These are phyloP conservation scores for Archaeoteleia sp. DNA, from an alignment of 2,888 invertebrate species.

Conservation along the genomic window DNA sequence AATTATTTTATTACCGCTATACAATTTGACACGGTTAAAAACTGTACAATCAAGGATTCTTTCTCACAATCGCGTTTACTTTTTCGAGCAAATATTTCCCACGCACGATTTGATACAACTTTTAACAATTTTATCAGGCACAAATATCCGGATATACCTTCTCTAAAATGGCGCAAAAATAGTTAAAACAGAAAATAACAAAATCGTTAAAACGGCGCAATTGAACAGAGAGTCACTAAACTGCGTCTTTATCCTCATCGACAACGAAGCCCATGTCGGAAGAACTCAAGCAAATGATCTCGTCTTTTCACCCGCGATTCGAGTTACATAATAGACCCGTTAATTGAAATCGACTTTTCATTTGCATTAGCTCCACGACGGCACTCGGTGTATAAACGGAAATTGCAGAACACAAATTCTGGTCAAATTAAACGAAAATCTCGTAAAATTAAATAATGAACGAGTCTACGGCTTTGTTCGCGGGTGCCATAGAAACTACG, in stretches of 20 bases:
- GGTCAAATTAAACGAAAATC: slow-evolving; percentile 36
- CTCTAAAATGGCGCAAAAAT: background rate
- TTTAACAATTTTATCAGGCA: no score
- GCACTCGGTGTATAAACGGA: slow-evolving; percentile 27
- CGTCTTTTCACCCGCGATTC: slow-evolving; percentile 50
- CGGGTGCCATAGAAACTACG: background rate
- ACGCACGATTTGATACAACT: no score
- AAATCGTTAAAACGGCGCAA: slow-evolving; percentile 35
- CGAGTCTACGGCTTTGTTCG: slow-evolving; percentile 8
- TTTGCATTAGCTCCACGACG: slow-evolving; percentile 40
- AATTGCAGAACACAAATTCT: slow-evolving; percentile 46
- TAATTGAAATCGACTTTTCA: slow-evolving; percentile 54
- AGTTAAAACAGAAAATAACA: slow-evolving; percentile 10
- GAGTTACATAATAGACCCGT: slow-evolving; percentile 49
- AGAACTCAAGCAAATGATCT: slow-evolving; percentile 49
- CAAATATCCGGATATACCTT: no score
- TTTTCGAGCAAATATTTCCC: no score
- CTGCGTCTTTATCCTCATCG: slow-evolving; percentile 44
- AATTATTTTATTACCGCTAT: no score
- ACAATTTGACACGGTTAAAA: no score
- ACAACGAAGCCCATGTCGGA: slow-evolving; percentile 40
- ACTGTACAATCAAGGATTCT: no score
- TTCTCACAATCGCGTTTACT: no score
- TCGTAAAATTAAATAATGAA: slow-evolving; percentile 19
- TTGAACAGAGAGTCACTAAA: slow-evolving; percentile 44